A percentile compares a stretch with the other conserved stretches of the same genome.
Conservation (phyloP, 2,113 vertebrate genomes). For the Corvus cornix region DNA sequence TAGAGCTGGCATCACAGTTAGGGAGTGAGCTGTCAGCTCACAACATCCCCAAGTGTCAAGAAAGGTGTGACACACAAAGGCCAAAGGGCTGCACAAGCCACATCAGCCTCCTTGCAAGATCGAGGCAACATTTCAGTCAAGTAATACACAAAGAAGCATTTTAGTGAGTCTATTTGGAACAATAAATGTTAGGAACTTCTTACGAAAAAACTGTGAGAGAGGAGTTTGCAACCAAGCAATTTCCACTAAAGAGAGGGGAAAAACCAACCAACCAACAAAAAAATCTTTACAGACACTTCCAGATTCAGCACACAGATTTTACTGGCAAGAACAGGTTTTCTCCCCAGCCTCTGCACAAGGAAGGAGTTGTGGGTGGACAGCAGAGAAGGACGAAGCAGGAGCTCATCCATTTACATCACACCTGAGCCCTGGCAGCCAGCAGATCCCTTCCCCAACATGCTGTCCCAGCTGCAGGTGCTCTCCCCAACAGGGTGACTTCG, state of each 20-base stretch:
- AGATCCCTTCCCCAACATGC: fast-evolving
- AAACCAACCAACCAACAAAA: neutral
- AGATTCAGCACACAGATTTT: fast-evolving
- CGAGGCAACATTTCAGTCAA: neutral
- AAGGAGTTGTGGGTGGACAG: neutral
- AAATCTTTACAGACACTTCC: neutral
- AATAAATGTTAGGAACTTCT: neutral
- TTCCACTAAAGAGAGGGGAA: fast-evolving
- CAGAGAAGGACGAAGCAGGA: neutral
- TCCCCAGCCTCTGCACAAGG: neutral
- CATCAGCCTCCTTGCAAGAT: neutral
- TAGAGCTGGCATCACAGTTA: fast-evolving
- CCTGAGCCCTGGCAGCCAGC: neutral
- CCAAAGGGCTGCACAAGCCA: neutral
- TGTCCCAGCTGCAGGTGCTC: neutral
- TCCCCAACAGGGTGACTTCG: neutral
- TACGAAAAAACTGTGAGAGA: neutral
- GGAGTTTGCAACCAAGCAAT: neutral
- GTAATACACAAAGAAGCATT: neutral
- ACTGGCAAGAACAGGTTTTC: neutral
- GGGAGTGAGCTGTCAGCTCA: neutral
- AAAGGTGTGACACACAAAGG: neutral
- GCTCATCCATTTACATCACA: neutral
- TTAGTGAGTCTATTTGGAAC: neutral
- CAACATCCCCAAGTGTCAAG: neutral